Evolutionary conservation across 2,797 vertebrate species (phyloP).

Genomic region (Babyrousa celebensis): DNA sequence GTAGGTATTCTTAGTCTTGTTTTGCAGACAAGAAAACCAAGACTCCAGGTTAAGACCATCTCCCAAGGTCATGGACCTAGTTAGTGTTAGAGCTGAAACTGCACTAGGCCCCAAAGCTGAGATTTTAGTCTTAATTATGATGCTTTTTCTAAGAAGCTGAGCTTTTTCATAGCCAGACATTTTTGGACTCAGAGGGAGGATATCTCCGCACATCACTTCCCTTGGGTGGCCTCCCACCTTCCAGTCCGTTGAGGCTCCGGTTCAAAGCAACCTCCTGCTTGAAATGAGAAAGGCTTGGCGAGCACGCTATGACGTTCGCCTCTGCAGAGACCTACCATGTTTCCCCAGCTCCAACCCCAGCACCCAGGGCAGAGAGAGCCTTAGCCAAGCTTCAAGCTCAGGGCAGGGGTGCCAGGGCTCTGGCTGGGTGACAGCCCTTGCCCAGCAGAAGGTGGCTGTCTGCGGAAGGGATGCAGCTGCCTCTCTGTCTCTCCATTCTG

Average conservation of each 20-base stretch:
- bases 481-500: neutral
- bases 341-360: neutral
- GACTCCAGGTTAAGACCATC: neutral
- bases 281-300: neutral
- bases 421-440: neutral
- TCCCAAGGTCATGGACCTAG: neutral
- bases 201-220: conserved; percentile 47
- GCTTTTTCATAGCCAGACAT: neutral
- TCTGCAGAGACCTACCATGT: neutral
- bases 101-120: conserved; percentile 28
- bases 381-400: neutral
- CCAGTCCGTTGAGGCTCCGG: neutral
- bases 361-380: neutral
- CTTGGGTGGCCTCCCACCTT: neutral
- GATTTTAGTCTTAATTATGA: neutral
- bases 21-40: conserved; percentile 49
- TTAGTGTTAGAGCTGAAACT: neutral
- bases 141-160: conserved; percentile 59
- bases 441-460: neutral
- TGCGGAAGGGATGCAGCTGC: neutral
- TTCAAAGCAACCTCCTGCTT: conserved; percentile 3
- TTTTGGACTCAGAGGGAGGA: conserved; percentile 39
- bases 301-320: neutral
- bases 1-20: neutral
- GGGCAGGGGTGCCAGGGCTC: fast-evolving